Evolutionary conservation across 2,888 invertebrate species (phyloP).

Genomic region (Rotaria sp.): DNA sequence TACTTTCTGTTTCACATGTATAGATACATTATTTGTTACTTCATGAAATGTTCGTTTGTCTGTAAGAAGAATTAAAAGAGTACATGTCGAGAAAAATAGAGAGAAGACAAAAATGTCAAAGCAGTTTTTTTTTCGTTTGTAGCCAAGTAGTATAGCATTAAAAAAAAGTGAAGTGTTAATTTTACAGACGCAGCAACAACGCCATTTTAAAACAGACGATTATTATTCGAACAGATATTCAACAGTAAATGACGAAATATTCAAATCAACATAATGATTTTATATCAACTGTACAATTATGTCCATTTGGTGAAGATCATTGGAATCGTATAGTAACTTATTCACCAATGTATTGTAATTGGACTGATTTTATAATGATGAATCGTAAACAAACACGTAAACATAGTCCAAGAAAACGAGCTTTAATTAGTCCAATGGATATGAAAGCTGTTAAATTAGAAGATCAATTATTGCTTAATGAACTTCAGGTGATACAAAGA

Average conservation of each 20-base stretch:
- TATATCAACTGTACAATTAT: not conserved
- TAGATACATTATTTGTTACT: no score
- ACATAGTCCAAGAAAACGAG: not conserved
- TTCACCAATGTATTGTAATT: not conserved
- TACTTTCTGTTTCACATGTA: no score
- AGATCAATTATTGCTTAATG: not conserved
- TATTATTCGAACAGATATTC: not conserved
- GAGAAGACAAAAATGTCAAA: not conserved
- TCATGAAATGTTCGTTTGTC: no score
- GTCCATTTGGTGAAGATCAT: slow-evolving; percentile 26
- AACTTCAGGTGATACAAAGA: not conserved
- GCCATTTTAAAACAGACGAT: not conserved
- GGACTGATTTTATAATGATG: not conserved
- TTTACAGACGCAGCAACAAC: not conserved
- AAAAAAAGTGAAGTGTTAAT: not conserved
- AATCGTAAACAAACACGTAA: not conserved
- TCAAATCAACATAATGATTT: not conserved
- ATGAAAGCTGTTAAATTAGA: not conserved
- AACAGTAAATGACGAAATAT: not conserved
- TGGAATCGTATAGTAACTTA: slow-evolving; percentile 16
- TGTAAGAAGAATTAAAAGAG: no score
- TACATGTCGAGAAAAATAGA: not conserved
- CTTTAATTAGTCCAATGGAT: not conserved
- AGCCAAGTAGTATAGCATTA: not conserved
- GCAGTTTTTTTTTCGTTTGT: not conserved